Percentiles rank a stretch among this genome's conserved stretches.
These are phyloP conservation scores for Anoura caudifer DNA, from an alignment of 2,113 vertebrate genomes.

Conservation along the genomic window DNA sequence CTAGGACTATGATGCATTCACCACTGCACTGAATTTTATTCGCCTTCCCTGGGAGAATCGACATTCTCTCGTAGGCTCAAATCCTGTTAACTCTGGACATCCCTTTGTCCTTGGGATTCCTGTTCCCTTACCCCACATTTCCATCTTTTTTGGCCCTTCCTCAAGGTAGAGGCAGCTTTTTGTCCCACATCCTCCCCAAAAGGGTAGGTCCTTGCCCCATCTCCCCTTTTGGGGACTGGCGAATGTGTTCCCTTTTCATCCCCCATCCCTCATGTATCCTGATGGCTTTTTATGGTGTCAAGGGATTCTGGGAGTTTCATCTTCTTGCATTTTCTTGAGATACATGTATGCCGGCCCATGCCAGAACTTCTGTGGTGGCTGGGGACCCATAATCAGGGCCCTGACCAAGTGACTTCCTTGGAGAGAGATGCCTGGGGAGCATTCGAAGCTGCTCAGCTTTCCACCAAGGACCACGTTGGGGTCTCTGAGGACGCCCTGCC, in stretches of 20 bases:
- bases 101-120: background rate
- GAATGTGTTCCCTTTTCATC: background rate
- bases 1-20: background rate
- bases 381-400: background rate
- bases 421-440: background rate
- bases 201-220: background rate
- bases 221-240: background rate
- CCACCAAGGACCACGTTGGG: background rate
- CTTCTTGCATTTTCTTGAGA: background rate
- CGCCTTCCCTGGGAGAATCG: background rate
- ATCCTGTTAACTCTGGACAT: background rate
- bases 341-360: background rate
- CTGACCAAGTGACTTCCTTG: background rate
- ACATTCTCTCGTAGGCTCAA: background rate
- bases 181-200: background rate
- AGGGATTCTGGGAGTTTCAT: background rate
- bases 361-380: background rate
- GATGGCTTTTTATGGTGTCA: background rate
- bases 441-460: background rate
- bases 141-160: background rate
- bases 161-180: background rate
- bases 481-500: background rate
- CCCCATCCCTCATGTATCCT: no score
- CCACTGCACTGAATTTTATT: background rate
- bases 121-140: background rate